Percentiles rank a stretch among this genome's conserved stretches.
phyloP scores from a whole-genome alignment of 53 echinoderm and acorn worm species.

The Patiria pectinifera region DNA sequence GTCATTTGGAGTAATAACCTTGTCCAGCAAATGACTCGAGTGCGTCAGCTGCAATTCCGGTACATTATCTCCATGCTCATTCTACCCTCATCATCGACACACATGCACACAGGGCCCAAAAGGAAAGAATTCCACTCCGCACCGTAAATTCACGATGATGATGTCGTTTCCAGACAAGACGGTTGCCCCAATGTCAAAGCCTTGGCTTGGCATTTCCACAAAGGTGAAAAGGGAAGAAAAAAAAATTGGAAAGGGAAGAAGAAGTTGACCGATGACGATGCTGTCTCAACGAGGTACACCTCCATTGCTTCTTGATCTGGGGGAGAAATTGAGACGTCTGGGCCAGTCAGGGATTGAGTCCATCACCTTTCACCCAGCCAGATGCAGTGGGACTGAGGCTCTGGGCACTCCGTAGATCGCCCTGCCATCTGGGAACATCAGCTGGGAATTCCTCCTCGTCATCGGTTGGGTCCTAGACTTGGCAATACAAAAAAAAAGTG shows the following conservation, averaged over 20 bases:
- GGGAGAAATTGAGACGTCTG: constrained; percentile 49
- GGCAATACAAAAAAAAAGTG: not conserved
- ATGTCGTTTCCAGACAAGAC: not conserved
- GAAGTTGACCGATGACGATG: constrained; percentile 32
- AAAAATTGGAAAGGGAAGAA: not conserved
- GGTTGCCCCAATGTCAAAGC: not conserved
- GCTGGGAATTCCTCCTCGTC: constrained; percentile 26
- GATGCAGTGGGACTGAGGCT: constrained; percentile 8
- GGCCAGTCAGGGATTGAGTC: constrained; percentile 6
- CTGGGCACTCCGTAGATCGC: not conserved
- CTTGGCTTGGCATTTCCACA: not conserved
- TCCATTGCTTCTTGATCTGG: not conserved
- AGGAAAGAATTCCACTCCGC: not conserved
- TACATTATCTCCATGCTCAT: not conserved
- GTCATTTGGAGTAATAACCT: not conserved
- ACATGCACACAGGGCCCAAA: not conserved
- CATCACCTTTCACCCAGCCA: constrained; percentile 53
- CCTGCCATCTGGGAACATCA: constrained; percentile 32
- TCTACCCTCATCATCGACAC: not conserved
- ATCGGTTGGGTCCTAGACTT: constrained; percentile 3
- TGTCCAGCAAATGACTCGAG: not conserved
- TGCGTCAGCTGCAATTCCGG: not conserved
- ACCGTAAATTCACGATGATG: not conserved
- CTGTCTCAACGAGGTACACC: not conserved
- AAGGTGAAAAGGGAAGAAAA: not conserved